phyloP scores from a whole-genome alignment of 2,888 invertebrate genomes.

The Netelia virgata region DNA sequence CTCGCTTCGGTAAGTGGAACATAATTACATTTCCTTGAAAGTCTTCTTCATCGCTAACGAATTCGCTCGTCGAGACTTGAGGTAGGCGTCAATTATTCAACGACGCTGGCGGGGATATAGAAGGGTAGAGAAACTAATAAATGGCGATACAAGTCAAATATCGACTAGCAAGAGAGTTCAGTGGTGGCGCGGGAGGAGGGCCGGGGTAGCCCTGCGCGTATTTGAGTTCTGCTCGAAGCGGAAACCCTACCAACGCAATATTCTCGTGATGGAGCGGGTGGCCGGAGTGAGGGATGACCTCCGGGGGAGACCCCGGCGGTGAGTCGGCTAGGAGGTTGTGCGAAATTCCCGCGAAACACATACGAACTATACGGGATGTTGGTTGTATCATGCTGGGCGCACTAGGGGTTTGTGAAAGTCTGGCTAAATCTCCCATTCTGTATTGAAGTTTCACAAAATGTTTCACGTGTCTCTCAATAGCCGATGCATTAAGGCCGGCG shows the following conservation, averaged over 20 bases:
- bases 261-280: background rate
- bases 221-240: slow-evolving; percentile 51
- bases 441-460: background rate
- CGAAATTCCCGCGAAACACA: slow-evolving; percentile 31
- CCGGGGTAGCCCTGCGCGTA: slow-evolving; percentile 14
- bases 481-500: no score
- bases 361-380: slow-evolving; percentile 5
- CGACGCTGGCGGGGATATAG: slow-evolving; percentile 1
- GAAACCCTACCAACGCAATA: background rate
- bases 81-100: slow-evolving; percentile 43
- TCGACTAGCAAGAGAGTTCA: slow-evolving; percentile 47
- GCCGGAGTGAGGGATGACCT: background rate
- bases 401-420: slow-evolving; percentile 43
- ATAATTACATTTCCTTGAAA: slow-evolving; percentile 2
- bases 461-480: background rate
- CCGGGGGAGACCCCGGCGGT: slow-evolving; percentile 1
- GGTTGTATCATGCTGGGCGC: slow-evolving; percentile 16
- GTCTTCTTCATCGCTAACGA: background rate
- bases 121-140: slow-evolving; percentile 27
- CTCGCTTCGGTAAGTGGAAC: background rate
- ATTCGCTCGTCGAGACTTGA: slow-evolving; percentile 7
- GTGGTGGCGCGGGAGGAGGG: slow-evolving; percentile 19
- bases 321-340: background rate
- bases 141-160: slow-evolving; percentile 64
- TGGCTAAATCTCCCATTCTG: slow-evolving; percentile 48